Conservation (phyloP, 2,888 invertebrate genomes). For the Synanthedon andrenaeformis region DNA sequence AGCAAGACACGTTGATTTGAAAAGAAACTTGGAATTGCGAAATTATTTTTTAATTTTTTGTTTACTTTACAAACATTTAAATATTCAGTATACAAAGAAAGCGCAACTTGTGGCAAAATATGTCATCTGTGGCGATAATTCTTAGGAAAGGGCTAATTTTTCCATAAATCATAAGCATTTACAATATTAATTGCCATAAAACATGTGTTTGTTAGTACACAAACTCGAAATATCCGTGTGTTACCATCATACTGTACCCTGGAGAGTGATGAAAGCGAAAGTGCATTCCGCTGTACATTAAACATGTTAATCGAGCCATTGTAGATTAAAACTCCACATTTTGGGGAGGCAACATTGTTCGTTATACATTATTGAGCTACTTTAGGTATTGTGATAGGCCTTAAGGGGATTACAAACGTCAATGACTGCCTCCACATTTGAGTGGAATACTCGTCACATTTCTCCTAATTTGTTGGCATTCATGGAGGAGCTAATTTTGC, state of each 20-base stretch:
- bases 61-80: no score
- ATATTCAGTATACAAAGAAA: no score
- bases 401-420: neutral
- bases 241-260: conserved; percentile 40
- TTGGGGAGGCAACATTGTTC: conserved; percentile 23
- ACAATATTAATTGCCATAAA: no score
- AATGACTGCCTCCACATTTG: no score
- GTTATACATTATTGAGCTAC: conserved; percentile 34
- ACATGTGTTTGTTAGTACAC: no score
- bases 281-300: conserved; percentile 42
- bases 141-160: no score
- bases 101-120: no score
- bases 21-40: neutral
- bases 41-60: neutral
- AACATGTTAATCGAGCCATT: conserved; percentile 8
- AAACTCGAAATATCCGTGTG: conserved; percentile 10
- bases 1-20: conserved; percentile 11
- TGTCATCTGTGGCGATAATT: no score
- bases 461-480: no score
- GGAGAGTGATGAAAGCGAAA: conserved; percentile 41
- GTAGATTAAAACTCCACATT: neutral
- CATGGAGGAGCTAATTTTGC: no score
- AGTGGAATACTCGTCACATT: no score
- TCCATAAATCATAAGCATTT: no score
- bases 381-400: conserved; percentile 6